These are phyloP conservation scores for Aphidius ervi DNA, from an alignment of 1,140 invertebrate genomes.

Conservation along the genomic window DNA sequence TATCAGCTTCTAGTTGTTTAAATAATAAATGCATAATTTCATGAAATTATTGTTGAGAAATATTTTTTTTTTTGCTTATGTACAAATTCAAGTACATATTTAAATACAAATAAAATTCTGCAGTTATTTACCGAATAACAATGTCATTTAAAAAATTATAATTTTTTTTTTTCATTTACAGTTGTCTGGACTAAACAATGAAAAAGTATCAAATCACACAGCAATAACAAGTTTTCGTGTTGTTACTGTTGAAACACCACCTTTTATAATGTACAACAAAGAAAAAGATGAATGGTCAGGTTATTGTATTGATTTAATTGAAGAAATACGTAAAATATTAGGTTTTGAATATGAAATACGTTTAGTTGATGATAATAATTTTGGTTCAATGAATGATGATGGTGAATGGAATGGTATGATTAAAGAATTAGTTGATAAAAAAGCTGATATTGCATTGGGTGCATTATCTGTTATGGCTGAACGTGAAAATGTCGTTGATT, in stretches of 20 bases:
- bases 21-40: too few relatives aligned
- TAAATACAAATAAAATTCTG: background rate
- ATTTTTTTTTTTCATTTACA: background rate
- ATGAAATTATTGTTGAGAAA: too few relatives aligned
- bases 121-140: too few relatives aligned
- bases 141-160: background rate
- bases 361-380: constrained; percentile 71
- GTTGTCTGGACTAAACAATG: constrained; percentile 60
- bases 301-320: constrained; percentile 89
- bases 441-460: constrained; percentile 84
- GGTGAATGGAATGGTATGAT: constrained; percentile 91
- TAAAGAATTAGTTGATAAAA: constrained; percentile 83
- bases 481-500: constrained; percentile 88
- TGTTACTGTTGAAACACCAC: constrained; percentile 76
- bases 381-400: constrained; percentile 81
- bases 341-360: constrained; percentile 88
- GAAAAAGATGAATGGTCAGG: constrained; percentile 72
- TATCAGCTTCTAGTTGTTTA: too few relatives aligned
- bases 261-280: constrained; percentile 76
- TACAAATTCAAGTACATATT: too few relatives aligned
- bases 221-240: constrained; percentile 77
- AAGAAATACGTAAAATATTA: constrained; percentile 76
- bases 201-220: constrained; percentile 68
- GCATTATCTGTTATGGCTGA: constrained; percentile 92
- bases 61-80: too few relatives aligned